phyloP scores from a whole-genome alignment of 2,888 invertebrate species.

The Rhynchonema sp. region DNA sequence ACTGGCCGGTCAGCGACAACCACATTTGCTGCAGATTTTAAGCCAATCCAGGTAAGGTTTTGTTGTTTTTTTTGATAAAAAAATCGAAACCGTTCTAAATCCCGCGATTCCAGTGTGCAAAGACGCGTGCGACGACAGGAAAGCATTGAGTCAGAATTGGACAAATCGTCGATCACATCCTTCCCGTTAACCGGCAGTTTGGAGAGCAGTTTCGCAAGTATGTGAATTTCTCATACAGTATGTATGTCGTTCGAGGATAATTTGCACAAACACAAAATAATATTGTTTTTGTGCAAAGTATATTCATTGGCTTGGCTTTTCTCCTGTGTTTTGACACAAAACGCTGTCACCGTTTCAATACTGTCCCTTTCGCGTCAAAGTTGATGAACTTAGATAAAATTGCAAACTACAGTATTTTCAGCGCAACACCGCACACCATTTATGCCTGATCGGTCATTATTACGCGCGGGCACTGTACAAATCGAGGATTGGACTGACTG shows the following conservation, averaged over 20 bases:
- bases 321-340: too few relatives aligned
- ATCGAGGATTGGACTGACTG: slow-evolving; percentile 28
- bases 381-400: too few relatives aligned
- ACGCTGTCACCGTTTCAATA: too few relatives aligned
- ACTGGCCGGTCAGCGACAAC: neutral
- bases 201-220: neutral
- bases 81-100: neutral
- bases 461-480: neutral
- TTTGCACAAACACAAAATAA: too few relatives aligned
- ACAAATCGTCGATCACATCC: neutral
- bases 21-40: slow-evolving; percentile 1
- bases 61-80: neutral
- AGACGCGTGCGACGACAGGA: neutral
- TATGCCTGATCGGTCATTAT: neutral
- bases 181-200: neutral
- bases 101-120: neutral
- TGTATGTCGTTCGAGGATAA: too few relatives aligned
- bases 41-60: slow-evolving; percentile 3
- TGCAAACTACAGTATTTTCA: neutral
- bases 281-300: too few relatives aligned
- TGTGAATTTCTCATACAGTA: too few relatives aligned
- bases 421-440: neutral
- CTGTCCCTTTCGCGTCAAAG: too few relatives aligned
- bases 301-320: too few relatives aligned
- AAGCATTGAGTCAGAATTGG: neutral